Evolutionary conservation across 2,888 invertebrate genomes (phyloP), one percentile per base, ranked within the genome.

Genomic region (Drosophila ustulata): DNA sequence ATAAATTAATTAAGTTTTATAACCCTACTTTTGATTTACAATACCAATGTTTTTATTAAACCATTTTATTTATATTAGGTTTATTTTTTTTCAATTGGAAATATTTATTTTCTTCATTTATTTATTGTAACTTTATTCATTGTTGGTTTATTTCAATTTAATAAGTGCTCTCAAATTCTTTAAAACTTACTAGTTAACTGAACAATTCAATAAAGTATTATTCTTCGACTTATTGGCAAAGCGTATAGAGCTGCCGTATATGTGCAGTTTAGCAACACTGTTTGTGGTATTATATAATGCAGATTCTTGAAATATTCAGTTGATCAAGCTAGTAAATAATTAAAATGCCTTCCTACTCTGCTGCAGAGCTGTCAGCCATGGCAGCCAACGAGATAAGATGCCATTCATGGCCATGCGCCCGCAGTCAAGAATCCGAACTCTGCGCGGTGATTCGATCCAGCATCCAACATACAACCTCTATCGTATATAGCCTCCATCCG

Each of bases 351-450:
- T 65, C 69, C 68, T 66, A 84, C 73, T 69, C 68, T 55, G 64
- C 37, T 65, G 59, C 41, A 52, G 8, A 41, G 64, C 62, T 66
- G 72, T 62, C 73, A 64, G 26, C 45, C 56, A 50, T 63, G 68
- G 53, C 73, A 59, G 26, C 52, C 58, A 64, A 66, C 73, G 49
- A 82, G 84, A 84, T 85, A 71, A 77, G 74, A 71, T 77, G 66
- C 88, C 89, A 89, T 80, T 82, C 75, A 85, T 85, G 84, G 89
- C 52, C 59, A 65, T 74, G 63, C 53, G 53, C 30, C 34, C 66
- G 52, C 64, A 69, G 69, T 71, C 63, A 66, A 71, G 64, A 68
- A 67, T 67, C 61, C 39, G 32, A 81, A 55, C 71, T 64, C 67
- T 43, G 46, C 41, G 45, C 66, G 58, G 67, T 46, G 26, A 9